Evolutionary conservation across 2,113 vertebrate species (phyloP).

Genomic region (Spea bombifrons): DNA sequence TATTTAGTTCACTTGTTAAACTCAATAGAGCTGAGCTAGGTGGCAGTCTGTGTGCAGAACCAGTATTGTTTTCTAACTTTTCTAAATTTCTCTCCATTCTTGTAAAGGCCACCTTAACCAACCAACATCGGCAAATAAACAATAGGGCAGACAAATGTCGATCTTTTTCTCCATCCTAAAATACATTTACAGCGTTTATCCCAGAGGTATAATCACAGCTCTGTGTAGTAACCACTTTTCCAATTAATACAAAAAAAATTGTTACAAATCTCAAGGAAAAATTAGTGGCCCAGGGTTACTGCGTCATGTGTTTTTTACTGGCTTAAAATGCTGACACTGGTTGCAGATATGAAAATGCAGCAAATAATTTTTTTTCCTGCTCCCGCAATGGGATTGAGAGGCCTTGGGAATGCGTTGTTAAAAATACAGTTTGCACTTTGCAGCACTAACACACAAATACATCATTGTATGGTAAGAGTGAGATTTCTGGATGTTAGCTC

Average conservation of each 20-base stretch:
- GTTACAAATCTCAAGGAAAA: not conserved
- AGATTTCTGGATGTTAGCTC: constrained; percentile 1
- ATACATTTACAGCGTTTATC: not conserved
- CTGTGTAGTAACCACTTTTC: not conserved
- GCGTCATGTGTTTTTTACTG: constrained; percentile 31
- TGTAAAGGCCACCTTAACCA: too few species aligned
- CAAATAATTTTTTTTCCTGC: constrained; percentile 21
- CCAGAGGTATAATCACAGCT: not conserved
- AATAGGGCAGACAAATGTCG: not conserved
- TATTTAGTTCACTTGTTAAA: too few species aligned
- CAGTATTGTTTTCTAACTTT: too few species aligned
- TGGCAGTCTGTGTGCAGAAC: too few species aligned
- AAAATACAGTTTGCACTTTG: constrained; percentile 8
- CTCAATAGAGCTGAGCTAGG: too few species aligned
- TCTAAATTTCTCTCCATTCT: too few species aligned
- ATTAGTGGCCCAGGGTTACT: not conserved
- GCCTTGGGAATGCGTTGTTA: constrained; percentile 34
- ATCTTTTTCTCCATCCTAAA: constrained; percentile 4
- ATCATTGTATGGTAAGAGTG: not conserved
- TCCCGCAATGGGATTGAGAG: constrained; percentile 9
- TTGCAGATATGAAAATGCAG: constrained; percentile 46
- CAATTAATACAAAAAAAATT: constrained; percentile 3
- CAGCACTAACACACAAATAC: constrained; percentile 18
- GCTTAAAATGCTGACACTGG: constrained; percentile 40
- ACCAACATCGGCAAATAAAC: too few species aligned